Conservation (phyloP, 2,888 invertebrate species). For the Actias luna region DNA sequence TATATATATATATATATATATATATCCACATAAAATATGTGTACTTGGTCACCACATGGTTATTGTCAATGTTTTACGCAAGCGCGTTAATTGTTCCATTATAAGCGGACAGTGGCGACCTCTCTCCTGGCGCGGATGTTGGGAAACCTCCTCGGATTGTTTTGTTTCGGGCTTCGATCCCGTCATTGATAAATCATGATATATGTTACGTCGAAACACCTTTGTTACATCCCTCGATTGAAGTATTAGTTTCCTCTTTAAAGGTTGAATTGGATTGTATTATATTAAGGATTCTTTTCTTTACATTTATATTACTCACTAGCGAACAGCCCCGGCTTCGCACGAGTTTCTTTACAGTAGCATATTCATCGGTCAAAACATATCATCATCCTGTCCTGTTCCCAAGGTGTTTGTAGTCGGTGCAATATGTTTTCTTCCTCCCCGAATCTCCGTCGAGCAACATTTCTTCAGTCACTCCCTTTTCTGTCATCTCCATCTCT, state of each 20-base stretch:
- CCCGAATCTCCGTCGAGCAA: too few relatives aligned
- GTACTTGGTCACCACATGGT: constrained; percentile 33
- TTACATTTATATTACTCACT: neutral
- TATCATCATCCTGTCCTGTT: too few relatives aligned
- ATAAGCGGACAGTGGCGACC: constrained; percentile 36
- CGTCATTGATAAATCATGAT: neutral
- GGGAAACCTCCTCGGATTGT: constrained; percentile 31
- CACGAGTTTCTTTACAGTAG: too few relatives aligned
- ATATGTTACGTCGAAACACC: neutral
- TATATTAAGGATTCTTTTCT: neutral
- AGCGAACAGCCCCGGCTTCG: neutral
- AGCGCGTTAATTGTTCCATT: constrained; percentile 53
- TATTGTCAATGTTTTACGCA: constrained; percentile 49
- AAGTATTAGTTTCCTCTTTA: neutral
- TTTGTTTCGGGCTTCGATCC: constrained; percentile 2
- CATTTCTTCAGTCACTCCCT: too few relatives aligned
- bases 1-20: neutral
- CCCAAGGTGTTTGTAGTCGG: too few relatives aligned
- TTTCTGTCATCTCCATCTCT: too few relatives aligned
- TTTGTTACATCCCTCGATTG: neutral
- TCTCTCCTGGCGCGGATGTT: constrained; percentile 47
- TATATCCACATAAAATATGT: constrained; percentile 28
- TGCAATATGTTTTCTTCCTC: too few relatives aligned
- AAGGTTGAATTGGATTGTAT: neutral
- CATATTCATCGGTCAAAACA: too few relatives aligned